Evolutionary conservation across 2,113 vertebrate species (phyloP).

Genomic region (Bucco capensis): DNA sequence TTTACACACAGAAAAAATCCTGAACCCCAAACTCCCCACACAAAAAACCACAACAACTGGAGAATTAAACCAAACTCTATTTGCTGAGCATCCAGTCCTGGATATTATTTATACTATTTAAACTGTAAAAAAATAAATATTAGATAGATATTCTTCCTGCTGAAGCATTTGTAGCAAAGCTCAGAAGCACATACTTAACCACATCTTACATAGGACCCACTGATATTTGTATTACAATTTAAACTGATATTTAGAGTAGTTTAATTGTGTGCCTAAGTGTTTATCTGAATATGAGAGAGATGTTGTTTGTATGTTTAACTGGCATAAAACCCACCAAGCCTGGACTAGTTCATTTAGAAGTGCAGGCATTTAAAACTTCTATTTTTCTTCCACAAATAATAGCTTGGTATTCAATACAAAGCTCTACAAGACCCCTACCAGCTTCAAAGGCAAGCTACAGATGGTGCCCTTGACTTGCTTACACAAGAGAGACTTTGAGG

Average conservation of each 20-base stretch:
- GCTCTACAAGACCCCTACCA: neutral
- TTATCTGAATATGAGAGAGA: neutral
- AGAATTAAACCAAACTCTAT: neutral
- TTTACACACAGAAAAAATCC: neutral
- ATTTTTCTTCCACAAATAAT: neutral
- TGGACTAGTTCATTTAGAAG: neutral
- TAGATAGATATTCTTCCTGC: too few species aligned
- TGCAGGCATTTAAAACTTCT: neutral
- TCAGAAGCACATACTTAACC: neutral
- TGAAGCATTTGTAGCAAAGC: neutral
- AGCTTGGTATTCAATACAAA: neutral
- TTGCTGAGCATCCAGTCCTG: neutral
- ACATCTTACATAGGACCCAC: neutral
- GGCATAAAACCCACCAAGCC: neutral
- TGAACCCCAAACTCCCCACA: neutral
- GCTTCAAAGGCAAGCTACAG: constrained; percentile 8
- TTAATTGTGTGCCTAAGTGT: neutral
- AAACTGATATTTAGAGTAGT: neutral
- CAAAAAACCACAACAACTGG: neutral
- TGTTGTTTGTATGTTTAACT: neutral
- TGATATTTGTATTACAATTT: neutral
- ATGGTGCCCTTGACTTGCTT: constrained; percentile 21
- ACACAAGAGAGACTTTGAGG: neutral
- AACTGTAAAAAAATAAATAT: neutral
- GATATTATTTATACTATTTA: neutral